These are phyloP conservation scores for Nipponia nippon DNA, from an alignment of 2,113 vertebrate genomes.

Conservation along the genomic window DNA sequence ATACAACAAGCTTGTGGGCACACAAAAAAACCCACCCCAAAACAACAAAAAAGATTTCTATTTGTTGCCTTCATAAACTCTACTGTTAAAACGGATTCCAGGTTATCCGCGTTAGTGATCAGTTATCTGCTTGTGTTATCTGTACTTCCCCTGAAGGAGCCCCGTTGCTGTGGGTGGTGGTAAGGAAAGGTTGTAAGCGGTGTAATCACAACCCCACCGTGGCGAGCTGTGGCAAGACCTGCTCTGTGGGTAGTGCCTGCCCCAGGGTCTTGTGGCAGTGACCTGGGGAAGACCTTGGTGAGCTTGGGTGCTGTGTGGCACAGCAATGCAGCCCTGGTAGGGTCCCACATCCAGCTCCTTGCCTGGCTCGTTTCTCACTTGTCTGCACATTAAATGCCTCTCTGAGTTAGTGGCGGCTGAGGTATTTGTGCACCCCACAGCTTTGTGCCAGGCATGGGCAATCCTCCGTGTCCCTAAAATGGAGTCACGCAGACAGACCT, in stretches of 20 bases:
- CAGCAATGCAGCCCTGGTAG: background rate
- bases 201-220: background rate
- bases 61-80: background rate
- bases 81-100: background rate
- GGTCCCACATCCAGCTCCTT: background rate
- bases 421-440: background rate
- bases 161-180: background rate
- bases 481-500: background rate
- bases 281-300: background rate
- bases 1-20: background rate
- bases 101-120: background rate
- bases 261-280: fast-evolving
- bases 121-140: background rate
- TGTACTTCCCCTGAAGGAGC: background rate
- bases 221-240: background rate
- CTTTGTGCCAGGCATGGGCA: background rate
- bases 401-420: background rate
- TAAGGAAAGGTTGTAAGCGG: background rate
- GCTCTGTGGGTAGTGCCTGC: background rate
- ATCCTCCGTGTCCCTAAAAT: background rate
- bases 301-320: background rate
- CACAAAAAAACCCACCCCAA: background rate
- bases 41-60: background rate
- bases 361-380: background rate
- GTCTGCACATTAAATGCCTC: background rate